These are phyloP conservation scores for Callinectes sapidus DNA, from an alignment of 2,888 invertebrate species.

Conservation along the genomic window DNA sequence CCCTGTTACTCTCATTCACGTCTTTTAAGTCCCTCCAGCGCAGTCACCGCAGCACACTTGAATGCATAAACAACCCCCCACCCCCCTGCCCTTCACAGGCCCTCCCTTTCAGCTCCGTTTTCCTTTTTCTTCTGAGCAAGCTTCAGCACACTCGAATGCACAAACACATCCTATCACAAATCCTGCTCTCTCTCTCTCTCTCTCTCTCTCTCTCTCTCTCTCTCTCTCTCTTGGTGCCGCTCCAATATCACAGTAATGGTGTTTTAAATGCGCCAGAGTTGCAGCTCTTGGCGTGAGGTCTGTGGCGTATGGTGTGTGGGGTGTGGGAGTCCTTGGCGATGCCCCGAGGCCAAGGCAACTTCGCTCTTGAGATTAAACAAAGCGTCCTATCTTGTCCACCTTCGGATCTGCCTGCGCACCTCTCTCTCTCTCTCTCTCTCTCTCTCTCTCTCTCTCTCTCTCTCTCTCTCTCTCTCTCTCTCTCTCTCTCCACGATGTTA, in stretches of 20 bases:
- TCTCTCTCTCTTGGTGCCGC: neutral
- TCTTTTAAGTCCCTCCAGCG: neutral
- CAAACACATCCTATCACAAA: too few species aligned
- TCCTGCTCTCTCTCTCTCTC: too few species aligned
- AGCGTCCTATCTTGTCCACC: neutral
- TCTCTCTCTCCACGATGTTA: conserved; percentile 27
- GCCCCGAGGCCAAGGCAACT: neutral
- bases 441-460: conserved; percentile 29
- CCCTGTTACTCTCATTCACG: neutral
- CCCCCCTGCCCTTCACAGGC: neutral
- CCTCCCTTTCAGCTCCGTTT: neutral
- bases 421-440: too few species aligned
- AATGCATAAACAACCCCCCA: neutral
- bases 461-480: conserved; percentile 49
- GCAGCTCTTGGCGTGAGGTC: neutral
- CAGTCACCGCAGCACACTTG: neutral
- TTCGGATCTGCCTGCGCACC: neutral
- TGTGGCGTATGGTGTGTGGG: neutral
- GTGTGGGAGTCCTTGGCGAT: neutral
- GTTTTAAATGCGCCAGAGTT: neutral
- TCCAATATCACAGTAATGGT: neutral
- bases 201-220: too few species aligned
- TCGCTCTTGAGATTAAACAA: conserved; percentile 18
- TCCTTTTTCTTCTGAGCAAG: neutral
- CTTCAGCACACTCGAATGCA: too few species aligned